Percentiles rank a stretch among this genome's conserved stretches.
phyloP scores from a whole-genome alignment of 1,140 invertebrate genomes.

The Palaemon carinicauda region DNA sequence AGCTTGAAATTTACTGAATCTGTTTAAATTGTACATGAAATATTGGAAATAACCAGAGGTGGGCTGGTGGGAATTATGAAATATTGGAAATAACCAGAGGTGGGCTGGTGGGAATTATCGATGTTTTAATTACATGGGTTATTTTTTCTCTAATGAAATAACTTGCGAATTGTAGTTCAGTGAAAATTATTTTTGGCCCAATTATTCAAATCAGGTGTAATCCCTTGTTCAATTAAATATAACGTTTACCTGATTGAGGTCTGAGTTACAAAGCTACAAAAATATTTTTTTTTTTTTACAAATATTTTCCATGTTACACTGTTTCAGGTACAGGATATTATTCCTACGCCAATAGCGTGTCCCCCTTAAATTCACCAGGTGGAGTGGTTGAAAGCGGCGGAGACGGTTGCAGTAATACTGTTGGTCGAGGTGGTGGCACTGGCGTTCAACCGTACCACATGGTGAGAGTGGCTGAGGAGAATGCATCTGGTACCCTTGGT shows the following conservation, averaged over 20 bases:
- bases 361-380: slow-evolving; percentile 58
- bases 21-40: no score
- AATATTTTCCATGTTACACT: slow-evolving; percentile 40
- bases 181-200: no score
- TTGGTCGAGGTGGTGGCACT: slow-evolving; percentile 71
- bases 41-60: no score
- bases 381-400: slow-evolving; percentile 29
- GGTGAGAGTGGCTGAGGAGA: slow-evolving; percentile 82
- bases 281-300: neutral
- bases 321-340: slow-evolving; percentile 59
- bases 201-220: no score
- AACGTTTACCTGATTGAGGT: no score
- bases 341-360: slow-evolving; percentile 58
- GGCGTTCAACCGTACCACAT: slow-evolving; percentile 80
- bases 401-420: neutral
- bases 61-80: no score
- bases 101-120: no score
- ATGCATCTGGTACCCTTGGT: slow-evolving; percentile 64
- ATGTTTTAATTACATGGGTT: no score
- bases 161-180: no score
- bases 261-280: neutral
- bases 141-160: no score
- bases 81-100: no score
- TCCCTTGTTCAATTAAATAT: no score
- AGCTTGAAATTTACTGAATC: neutral